Evolutionary conservation across 2,797 vertebrate species (phyloP).

Genomic region (Falco biarmicus): DNA sequence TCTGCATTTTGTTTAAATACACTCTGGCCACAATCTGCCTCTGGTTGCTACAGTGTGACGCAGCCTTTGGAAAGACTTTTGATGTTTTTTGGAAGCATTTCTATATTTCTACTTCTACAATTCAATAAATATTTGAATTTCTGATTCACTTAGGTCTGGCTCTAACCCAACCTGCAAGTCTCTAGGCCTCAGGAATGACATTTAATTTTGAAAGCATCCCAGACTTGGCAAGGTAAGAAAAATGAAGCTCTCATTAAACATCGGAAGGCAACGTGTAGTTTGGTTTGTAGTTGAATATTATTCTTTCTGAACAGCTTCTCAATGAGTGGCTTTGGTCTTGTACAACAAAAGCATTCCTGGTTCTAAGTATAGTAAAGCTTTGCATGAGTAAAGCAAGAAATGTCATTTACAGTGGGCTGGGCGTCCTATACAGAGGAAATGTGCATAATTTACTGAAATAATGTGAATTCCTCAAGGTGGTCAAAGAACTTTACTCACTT

Average conservation of each 20-base stretch:
- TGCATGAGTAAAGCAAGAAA: constrained; percentile 1
- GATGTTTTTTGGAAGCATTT: background rate
- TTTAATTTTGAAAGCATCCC: constrained; percentile 13
- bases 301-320: background rate
- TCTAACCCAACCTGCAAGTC: background rate
- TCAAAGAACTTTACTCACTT: background rate
- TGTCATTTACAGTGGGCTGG: background rate
- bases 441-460: constrained; percentile 18
- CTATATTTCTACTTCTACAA: background rate
- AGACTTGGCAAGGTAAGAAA: constrained; percentile 1
- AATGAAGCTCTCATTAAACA: background rate
- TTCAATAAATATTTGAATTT: constrained; percentile 26
- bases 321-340: background rate
- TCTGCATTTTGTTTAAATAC: background rate
- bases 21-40: background rate
- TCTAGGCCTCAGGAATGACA: background rate
- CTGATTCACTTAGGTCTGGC: constrained; percentile 1
- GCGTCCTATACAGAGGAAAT: background rate
- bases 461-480: background rate
- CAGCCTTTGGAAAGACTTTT: background rate
- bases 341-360: background rate
- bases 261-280: background rate
- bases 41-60: background rate
- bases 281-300: background rate
- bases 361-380: background rate